A percentile compares a stretch with the other conserved stretches of the same genome.
Conservation (phyloP, 2,888 invertebrate species). For the Sinodicranocentrus sp. region DNA sequence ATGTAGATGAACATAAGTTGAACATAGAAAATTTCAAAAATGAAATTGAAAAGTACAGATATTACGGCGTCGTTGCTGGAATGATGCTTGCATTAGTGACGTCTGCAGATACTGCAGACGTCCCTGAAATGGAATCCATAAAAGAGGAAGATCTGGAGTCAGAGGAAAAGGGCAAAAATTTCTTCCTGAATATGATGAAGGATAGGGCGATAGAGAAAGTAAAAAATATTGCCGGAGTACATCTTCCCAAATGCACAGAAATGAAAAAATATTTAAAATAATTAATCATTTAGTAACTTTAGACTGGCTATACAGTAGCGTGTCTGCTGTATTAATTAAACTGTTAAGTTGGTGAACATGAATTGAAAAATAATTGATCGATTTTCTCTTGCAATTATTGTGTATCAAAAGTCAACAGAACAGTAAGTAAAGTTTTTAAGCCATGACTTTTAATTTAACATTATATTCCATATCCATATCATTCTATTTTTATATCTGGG, state of each 20-base stretch:
- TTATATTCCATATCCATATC: too few relatives aligned
- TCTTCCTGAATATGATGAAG: conserved; percentile 37
- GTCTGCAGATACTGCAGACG: conserved; percentile 57
- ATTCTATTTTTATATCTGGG: too few relatives aligned
- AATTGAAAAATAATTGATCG: too few relatives aligned
- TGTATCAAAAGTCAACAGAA: too few relatives aligned
- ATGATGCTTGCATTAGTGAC: conserved; percentile 68
- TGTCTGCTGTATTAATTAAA: too few relatives aligned
- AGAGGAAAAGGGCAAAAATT: not conserved
- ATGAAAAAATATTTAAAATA: conserved; percentile 26
- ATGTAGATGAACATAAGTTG: conserved; percentile 30
- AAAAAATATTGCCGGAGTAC: conserved; percentile 20
- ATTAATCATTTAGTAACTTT: too few relatives aligned
- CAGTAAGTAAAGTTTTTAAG: too few relatives aligned
- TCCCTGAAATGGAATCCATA: conserved; percentile 73
- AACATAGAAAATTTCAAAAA: conserved; percentile 67
- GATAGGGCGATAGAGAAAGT: conserved; percentile 31
- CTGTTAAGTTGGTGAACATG: too few relatives aligned
- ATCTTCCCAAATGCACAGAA: conserved; percentile 38
- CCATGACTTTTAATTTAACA: too few relatives aligned
- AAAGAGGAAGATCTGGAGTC: conserved; percentile 44
- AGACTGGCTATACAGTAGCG: too few relatives aligned
- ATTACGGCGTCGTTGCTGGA: conserved; percentile 70
- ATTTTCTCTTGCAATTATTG: too few relatives aligned
- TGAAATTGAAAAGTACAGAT: conserved; percentile 65